Conservation (phyloP, 2,113 vertebrate species). For the Elachura formosa region DNA sequence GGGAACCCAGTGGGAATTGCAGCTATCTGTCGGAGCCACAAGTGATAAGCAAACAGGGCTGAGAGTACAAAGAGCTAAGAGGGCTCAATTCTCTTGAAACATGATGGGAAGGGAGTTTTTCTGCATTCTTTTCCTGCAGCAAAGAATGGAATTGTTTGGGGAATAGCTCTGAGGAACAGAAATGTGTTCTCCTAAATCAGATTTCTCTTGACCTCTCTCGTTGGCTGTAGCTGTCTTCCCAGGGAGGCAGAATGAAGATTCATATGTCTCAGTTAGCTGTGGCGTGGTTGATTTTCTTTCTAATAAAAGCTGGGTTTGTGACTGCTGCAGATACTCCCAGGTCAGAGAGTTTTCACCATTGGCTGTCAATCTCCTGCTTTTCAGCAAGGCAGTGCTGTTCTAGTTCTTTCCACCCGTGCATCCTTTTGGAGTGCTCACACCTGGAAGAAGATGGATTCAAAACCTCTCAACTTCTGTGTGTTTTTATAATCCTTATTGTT, state of each 20-base stretch:
- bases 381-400: neutral
- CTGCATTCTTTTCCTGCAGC: neutral
- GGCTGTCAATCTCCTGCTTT: neutral
- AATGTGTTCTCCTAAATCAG: neutral
- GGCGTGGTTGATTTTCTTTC: neutral
- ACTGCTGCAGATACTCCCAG: neutral
- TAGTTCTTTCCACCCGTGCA: neutral
- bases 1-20: neutral
- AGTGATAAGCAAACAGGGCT: slow-evolving; percentile 34
- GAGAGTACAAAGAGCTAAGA: neutral
- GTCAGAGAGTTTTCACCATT: neutral
- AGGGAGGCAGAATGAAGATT: neutral
- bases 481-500: neutral
- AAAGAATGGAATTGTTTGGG: neutral
- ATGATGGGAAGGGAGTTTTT: neutral
- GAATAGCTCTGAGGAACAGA: slow-evolving; percentile 10
- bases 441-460: neutral
- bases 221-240: neutral
- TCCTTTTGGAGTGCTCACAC: neutral
- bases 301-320: neutral
- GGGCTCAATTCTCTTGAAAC: slow-evolving; percentile 15
- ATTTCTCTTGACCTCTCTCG: neutral
- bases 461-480: neutral
- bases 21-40: neutral
- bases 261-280: neutral